Conservation (phyloP, 2,113 vertebrate genomes). For the Myocastor coypus region DNA sequence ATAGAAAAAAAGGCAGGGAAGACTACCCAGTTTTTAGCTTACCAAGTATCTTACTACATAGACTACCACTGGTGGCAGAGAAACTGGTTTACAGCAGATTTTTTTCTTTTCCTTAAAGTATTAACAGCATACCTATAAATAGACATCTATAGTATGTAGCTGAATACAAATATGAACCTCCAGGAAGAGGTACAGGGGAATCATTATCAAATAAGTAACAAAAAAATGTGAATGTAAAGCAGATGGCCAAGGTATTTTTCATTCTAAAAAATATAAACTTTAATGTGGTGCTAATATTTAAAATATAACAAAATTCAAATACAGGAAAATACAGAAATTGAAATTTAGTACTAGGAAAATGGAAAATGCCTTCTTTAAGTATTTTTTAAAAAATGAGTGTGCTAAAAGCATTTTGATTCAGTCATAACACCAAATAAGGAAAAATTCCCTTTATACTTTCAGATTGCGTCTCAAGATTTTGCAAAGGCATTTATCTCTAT, state of each 20-base stretch:
- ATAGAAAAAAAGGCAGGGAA: background rate
- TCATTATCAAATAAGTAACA: background rate
- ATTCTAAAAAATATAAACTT: background rate
- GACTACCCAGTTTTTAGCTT: background rate
- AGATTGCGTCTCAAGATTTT: background rate
- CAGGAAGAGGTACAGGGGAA: background rate
- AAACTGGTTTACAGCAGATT: background rate
- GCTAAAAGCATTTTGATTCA: background rate
- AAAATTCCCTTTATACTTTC: background rate
- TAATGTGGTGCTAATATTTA: conserved; percentile 5
- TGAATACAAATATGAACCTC: background rate
- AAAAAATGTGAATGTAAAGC: background rate
- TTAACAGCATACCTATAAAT: background rate
- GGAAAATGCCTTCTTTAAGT: background rate
- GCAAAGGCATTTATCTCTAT: background rate
- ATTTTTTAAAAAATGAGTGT: conserved; percentile 28
- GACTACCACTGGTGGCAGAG: background rate
- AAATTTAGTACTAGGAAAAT: background rate
- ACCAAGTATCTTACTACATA: background rate
- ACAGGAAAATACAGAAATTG: conserved; percentile 22
- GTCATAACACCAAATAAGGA: background rate
- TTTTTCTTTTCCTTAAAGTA: background rate
- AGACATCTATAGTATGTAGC: background rate
- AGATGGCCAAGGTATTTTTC: background rate
- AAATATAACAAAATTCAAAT: conserved; percentile 43